Evolutionary conservation across 2,113 vertebrate genomes (phyloP).

Genomic region (Limnothrissa miodon): DNA sequence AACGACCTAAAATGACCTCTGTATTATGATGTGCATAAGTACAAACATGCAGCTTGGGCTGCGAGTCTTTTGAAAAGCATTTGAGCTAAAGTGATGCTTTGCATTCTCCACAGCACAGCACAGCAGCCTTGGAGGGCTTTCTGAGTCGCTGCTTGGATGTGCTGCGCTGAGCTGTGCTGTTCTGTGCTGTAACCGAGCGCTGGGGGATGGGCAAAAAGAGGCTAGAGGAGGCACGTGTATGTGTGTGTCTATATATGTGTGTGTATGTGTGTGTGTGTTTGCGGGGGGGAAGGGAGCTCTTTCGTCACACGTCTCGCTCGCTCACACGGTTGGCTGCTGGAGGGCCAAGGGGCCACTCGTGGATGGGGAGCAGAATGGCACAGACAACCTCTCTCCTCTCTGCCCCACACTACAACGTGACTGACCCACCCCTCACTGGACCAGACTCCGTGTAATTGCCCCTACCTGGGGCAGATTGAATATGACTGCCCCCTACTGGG

Average conservation of each 20-base stretch:
- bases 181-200: neutral
- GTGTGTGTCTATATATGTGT: too few species aligned
- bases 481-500: too few species aligned
- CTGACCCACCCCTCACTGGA: neutral
- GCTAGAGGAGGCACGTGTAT: neutral
- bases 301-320: neutral
- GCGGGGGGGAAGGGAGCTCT: slow-evolving; percentile 7
- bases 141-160: neutral
- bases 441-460: too few species aligned
- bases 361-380: neutral
- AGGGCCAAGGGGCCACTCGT: neutral
- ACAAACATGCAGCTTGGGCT: neutral
- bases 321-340: neutral
- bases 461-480: neutral
- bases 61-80: neutral
- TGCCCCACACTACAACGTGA: neutral
- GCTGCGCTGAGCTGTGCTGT: neutral
- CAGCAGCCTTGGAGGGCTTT: neutral
- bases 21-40: neutral
- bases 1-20: neutral
- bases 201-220: neutral
- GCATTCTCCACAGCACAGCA: neutral
- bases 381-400: neutral
- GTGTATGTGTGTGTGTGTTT: too few species aligned
- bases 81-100: neutral